phyloP scores from a whole-genome alignment of 2,113 vertebrate genomes.

The Aramus guarauna region DNA sequence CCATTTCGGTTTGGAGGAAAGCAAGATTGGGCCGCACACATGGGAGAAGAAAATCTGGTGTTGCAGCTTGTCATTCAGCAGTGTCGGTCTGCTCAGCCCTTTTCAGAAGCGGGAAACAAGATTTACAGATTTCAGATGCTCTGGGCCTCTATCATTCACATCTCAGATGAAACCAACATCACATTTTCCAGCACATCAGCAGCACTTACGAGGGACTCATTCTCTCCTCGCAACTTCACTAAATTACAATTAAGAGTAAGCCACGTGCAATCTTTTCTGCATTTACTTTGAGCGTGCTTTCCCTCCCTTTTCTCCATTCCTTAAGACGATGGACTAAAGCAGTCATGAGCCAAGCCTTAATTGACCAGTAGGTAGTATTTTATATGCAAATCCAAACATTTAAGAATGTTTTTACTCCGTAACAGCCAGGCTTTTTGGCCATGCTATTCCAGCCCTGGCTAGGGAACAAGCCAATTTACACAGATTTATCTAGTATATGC shows the following conservation, averaged over 20 bases:
- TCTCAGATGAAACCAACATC: background rate
- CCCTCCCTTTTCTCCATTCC: background rate
- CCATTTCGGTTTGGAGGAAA: background rate
- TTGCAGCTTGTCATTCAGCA: background rate
- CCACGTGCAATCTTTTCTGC: background rate
- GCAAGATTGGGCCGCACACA: background rate
- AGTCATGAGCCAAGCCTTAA: background rate
- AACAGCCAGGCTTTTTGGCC: background rate
- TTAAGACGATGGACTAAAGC: background rate
- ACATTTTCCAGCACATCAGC: background rate
- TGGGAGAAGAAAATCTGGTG: too few relatives aligned
- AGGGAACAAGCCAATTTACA: background rate
- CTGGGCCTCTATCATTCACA: background rate
- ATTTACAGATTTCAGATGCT: background rate
- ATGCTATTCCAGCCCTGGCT: background rate
- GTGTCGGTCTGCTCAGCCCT: background rate
- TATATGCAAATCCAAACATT: background rate
- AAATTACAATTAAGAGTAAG: background rate
- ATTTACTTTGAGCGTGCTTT: accelerated
- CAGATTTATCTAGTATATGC: background rate
- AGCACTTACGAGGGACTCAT: background rate
- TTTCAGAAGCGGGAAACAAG: background rate
- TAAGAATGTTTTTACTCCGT: background rate
- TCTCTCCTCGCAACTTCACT: background rate
- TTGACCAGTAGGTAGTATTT: background rate